These are phyloP conservation scores for Archaeoteleia sp. DNA, from an alignment of 2,888 invertebrate genomes.

Conservation along the genomic window DNA sequence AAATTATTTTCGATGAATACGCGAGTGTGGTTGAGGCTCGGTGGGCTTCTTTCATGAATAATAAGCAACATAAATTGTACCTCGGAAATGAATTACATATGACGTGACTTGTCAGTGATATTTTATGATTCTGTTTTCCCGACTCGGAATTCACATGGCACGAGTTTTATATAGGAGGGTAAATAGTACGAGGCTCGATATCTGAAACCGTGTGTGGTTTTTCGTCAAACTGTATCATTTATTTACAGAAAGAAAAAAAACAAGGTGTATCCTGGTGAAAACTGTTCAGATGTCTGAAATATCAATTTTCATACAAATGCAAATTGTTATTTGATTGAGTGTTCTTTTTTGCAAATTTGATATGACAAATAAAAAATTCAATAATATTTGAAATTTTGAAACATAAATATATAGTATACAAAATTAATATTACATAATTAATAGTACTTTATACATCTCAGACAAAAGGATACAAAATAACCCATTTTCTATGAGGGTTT, in stretches of 20 bases:
- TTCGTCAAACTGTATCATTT: conserved; percentile 13
- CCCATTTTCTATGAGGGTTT: too few species aligned
- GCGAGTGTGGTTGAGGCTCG: conserved; percentile 14
- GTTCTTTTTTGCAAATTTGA: neutral
- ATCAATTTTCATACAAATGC: neutral
- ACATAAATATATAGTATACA: too few species aligned
- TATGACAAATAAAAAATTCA: too few species aligned
- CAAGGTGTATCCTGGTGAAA: neutral
- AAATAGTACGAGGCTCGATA: conserved; percentile 11
- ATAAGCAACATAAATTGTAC: conserved; percentile 34
- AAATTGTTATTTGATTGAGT: neutral
- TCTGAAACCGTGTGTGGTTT: conserved; percentile 9
- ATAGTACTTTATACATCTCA: too few species aligned
- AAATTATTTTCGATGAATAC: conserved; percentile 29
- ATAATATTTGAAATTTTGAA: too few species aligned
- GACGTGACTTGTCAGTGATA: conserved; percentile 31
- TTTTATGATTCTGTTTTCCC: conserved; percentile 37
- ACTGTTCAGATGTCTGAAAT: neutral
- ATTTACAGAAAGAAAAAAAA: conserved; percentile 16
- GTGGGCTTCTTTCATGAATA: conserved; percentile 43
- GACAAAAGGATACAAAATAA: too few species aligned
- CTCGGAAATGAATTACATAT: conserved; percentile 31
- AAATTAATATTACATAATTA: too few species aligned
- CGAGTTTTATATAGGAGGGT: conserved; percentile 17
- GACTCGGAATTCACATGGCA: conserved; percentile 8